A percentile compares a stretch with the other conserved stretches of the same genome.
Conservation (phyloP, 1,140 invertebrate genomes). For the Chelonus insularis region DNA sequence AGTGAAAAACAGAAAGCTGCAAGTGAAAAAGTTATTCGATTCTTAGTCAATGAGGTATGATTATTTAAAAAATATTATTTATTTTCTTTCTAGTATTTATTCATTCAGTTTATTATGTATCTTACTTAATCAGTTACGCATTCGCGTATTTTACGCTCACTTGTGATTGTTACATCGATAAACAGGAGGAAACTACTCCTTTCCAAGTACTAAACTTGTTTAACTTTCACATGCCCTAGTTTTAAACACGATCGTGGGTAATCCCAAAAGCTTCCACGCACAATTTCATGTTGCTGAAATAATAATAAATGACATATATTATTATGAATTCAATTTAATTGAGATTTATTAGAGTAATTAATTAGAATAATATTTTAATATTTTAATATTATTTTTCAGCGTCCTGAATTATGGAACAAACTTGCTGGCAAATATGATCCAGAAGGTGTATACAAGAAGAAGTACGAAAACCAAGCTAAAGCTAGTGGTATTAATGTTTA, state of each 20-base stretch:
- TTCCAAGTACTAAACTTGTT: background rate
- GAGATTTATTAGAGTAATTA: too few species aligned
- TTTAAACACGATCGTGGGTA: background rate
- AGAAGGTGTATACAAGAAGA: conserved; percentile 7
- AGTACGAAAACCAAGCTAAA: conserved; percentile 3
- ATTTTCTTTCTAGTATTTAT: background rate
- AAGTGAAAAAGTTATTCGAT: conserved; percentile 61
- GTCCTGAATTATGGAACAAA: conserved; percentile 2
- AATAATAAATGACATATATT: too few species aligned
- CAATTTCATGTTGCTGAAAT: background rate
- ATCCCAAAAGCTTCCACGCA: background rate
- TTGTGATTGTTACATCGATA: conserved; percentile 3
- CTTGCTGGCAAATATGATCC: conserved; percentile 18
- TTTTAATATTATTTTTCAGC: conserved; percentile 5
- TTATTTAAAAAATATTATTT: background rate
- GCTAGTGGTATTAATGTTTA: conserved; percentile 14
- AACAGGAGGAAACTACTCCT: conserved; percentile 2
- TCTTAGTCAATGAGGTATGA: conserved; percentile 49
- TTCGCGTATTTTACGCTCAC: background rate
- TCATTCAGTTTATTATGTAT: background rate
- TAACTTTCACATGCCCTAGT: conserved; percentile 17
- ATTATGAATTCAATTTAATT: too few species aligned
- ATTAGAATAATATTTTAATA: background rate
- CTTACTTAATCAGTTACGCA: conserved; percentile 10
- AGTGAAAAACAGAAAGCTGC: conserved; percentile 63